Base-by-base conservation (phyloP, 2,113 vertebrate genomes). In the Dendropsophus ebraccatus region DNA sequence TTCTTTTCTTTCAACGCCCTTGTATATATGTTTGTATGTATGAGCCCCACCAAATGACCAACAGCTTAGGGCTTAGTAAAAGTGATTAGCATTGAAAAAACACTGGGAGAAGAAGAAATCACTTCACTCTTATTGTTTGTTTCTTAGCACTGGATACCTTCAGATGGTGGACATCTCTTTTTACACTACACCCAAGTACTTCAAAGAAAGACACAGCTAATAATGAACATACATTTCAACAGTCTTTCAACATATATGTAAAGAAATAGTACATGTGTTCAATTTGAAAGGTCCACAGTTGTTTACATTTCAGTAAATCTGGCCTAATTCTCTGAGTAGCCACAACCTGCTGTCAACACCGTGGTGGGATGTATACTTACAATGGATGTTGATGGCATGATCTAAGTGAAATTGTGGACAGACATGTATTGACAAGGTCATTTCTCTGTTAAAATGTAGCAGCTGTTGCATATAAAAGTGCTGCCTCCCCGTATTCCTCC, bases 201-300 rank as follows among this genome's bases (percentile, higher is more conserved):
- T 87, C 54, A 87, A 81, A 81, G 78, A 10, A 37, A 17, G 13
- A 32, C 67, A 74, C 76, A 50, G 23, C 67, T 81, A 87, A 74
- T 81, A 81, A 87, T 87, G 69, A 81, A 62, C 77, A 49, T 28
- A 62, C 50, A 87, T 87, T 87, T 87, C 85, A 87, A 50, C 85
- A 81, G 19, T 49, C 28, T 60, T 41, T 73, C 50, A 81, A 35
- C 19, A 45, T 80, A 30, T 80, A 72, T 74, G 52, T 32, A 76
- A 49, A 50, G 37, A 45, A 45, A 75, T 45, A 14, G 14, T 74
- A 49, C 41, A 49, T 52, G 62, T 84, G 70, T 32, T 37, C 52
- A 9, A 16, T 75, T 58, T 52, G 23, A 80, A 52, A 81, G 23
- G 67, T 73, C 47, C 60, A n/a, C 52, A 74, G 85, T 62, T 79